These are phyloP conservation scores for Tuta absoluta DNA, from an alignment of 2,888 invertebrate genomes.

Conservation along the genomic window DNA sequence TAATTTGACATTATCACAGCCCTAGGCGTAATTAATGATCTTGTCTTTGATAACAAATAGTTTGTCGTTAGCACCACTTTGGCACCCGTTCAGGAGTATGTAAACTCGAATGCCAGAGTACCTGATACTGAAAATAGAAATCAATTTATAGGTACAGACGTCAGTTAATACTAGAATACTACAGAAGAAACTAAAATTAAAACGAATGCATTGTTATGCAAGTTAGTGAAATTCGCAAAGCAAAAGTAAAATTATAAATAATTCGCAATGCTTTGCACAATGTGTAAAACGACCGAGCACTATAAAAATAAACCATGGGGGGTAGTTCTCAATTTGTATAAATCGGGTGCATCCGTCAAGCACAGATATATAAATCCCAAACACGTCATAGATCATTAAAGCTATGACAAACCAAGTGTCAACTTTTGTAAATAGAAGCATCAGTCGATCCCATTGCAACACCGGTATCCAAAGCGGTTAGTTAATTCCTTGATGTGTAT, in stretches of 20 bases:
- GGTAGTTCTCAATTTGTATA: too few relatives aligned
- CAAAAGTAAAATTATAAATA: neutral
- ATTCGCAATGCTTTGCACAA: too few relatives aligned
- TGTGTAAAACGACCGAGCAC: too few relatives aligned
- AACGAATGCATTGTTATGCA: neutral
- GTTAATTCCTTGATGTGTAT: neutral
- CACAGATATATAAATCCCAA: too few relatives aligned
- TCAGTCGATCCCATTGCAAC: too few relatives aligned
- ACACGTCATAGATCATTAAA: too few relatives aligned
- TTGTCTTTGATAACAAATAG: slow-evolving; percentile 34
- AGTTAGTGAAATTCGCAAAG: neutral
- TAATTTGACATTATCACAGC: slow-evolving; percentile 31
- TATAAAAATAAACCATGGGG: too few relatives aligned
- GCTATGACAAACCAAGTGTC: too few relatives aligned
- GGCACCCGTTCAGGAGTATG: slow-evolving; percentile 48
- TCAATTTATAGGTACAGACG: slow-evolving; percentile 39
- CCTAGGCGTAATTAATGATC: slow-evolving; percentile 38
- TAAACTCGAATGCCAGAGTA: slow-evolving; percentile 41
- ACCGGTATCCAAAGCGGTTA: too few relatives aligned
- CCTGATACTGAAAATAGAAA: slow-evolving; percentile 44
- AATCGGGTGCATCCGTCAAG: too few relatives aligned
- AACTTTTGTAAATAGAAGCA: too few relatives aligned
- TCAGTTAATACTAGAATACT: neutral
- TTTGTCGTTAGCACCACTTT: slow-evolving; percentile 43
- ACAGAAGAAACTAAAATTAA: neutral